Evolutionary conservation across 2,888 invertebrate genomes (phyloP).

Genomic region (Priocnemis perturbator): DNA sequence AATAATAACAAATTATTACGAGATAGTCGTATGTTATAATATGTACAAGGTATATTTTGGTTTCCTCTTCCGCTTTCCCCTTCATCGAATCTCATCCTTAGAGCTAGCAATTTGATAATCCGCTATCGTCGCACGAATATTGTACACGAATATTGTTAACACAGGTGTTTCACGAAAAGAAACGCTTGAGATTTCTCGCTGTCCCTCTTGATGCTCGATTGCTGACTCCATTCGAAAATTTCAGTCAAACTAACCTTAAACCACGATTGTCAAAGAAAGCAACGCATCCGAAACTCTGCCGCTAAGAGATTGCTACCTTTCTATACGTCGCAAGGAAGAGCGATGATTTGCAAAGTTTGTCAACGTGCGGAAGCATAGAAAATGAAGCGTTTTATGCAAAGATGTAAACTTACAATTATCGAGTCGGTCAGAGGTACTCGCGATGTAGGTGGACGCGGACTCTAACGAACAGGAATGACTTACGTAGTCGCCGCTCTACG

Average conservation of each 20-base stretch:
- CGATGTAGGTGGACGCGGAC: no score
- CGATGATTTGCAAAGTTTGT: conserved; percentile 6
- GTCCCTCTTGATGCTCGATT: conserved; percentile 21
- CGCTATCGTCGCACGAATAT: conserved; percentile 38
- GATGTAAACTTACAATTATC: background rate
- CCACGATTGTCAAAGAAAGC: conserved; percentile 41
- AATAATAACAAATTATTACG: conserved; percentile 72
- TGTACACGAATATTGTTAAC: conserved; percentile 32
- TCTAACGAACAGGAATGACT: no score
- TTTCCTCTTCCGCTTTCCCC: conserved; percentile 47
- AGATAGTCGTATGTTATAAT: conserved; percentile 61
- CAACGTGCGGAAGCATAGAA: conserved; percentile 10
- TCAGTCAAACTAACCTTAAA: conserved; percentile 19
- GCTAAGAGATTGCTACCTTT: conserved; percentile 11
- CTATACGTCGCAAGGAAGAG: background rate
- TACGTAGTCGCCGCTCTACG: no score
- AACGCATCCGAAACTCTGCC: conserved; percentile 11
- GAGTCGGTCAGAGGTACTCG: no score
- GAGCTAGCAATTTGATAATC: conserved; percentile 41
- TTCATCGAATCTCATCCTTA: conserved; percentile 15
- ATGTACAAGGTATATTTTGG: conserved; percentile 61
- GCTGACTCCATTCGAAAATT: conserved; percentile 17
- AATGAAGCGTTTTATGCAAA: background rate
- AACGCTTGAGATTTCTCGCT: conserved; percentile 31
- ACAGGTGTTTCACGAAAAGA: conserved; percentile 27